Evolutionary conservation across 2,113 vertebrate genomes (phyloP), one percentile per base, ranked within the genome.

Genomic region (Pseudopodoces humilis): DNA sequence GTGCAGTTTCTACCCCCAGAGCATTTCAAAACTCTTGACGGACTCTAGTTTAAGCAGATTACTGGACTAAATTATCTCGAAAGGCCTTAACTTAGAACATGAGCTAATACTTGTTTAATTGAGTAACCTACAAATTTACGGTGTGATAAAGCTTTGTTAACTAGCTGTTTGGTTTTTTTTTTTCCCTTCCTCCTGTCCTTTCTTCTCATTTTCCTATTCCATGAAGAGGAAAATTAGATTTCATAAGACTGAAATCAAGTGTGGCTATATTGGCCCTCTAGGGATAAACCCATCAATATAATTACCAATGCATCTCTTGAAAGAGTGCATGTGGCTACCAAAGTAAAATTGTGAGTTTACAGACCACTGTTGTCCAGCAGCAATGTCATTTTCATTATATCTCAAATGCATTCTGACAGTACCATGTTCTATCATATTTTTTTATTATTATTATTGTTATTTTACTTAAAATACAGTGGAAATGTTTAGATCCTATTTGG

Each of bases 201-300:
- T 47, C 46, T 72, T 86, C 72, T 83, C 8, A 70, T 84, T 90
- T 93, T 87, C 56, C 87, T 85, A 81, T 39, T 79, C n/a, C 70
- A 23, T 41, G 13, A 94, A 37, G 25, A 95, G 4, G 58, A 97
- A 97, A 91, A 95, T 69, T 10, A 93, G 58, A 83, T 49, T 84
- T 84, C 22, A 4, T 86, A 78, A 94, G 59, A 82, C 74, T 94
- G 76, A 94, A 94, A 91, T 86, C 33, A 92, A 87, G 35, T 77
- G n/a, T 41, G 93, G 43, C 52, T 88, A 76, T 77, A 68, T 43
- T 64, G 23, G 16, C 49, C 83, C 83, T 96, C 75, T 27, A 86
- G 68, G 56, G 56, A 68, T 72, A 93, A 91, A 91, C 27, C 41
- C 78, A 95, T 90, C 78, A 87, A 87, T 77, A 86, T 59, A 75